Evolutionary conservation across 1,140 invertebrate genomes (phyloP), one percentile per base, ranked within the genome.

Genomic region (Leptinotarsa undecemlineata): DNA sequence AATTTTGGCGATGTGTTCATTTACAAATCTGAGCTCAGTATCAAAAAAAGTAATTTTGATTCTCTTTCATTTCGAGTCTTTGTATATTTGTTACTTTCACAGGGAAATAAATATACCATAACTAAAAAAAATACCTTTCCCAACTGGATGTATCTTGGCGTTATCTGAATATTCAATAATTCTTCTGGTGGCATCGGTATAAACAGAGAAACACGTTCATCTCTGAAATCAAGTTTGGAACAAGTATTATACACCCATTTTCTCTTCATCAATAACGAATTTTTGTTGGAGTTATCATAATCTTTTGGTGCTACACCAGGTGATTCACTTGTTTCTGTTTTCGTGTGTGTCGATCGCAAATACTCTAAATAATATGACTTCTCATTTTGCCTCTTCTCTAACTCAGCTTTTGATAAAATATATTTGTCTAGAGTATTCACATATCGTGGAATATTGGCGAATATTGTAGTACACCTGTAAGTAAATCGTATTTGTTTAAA

Each of bases 391-490:
- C 73, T 76, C 11, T 72, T 69, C n/a, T 67, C 62, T 17, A 19
- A 73, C 62, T 60, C 73, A 13, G 26, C 47, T 47, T n/a, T 48
- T 48, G 71, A 72, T 69, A 61, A 73, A 68, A 48, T 74, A 70
- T 51, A 74, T 21, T 73, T 61, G 60, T 80, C 78, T n/a, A 47
- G 11, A 1, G 42, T 8, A 3, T 70, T 73, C 13, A 74, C n/a
- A 19, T 71, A 23, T 48, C 77, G 23, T 1, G 75, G 77, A 23
- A 76, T 63, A 68, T 76, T 74, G 5, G 72, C 61, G 26, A 74
- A 78, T 51, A 78, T 76, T 21, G 77, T 78, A 15, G 72, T 68
- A 60, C 73, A 78, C 3, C 77, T 78, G 63, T 19, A 77, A 72
- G 68, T 2, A 21, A 33, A 6, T 33, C 6, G 26, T 33, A 33